Evolutionary conservation across 2,797 vertebrate genomes (phyloP).

Genomic region (Platyrinchus mystaceus): DNA sequence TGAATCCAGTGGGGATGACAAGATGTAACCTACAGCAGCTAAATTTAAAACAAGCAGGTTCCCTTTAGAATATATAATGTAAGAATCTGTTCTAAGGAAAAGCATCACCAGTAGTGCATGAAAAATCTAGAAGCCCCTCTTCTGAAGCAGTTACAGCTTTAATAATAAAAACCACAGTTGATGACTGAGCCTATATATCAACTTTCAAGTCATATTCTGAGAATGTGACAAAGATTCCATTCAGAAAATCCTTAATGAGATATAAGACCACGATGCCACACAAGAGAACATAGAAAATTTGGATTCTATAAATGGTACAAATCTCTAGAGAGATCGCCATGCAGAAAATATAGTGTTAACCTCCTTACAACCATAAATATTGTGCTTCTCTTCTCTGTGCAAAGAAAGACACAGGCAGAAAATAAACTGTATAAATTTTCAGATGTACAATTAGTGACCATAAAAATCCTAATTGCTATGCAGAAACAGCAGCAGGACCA

Average conservation of each 20-base stretch:
- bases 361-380: background rate
- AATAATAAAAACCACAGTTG: background rate
- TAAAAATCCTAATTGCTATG: conserved; percentile 52
- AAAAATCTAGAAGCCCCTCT: background rate
- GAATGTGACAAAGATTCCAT: background rate
- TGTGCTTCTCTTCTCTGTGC: background rate
- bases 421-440: conserved; percentile 44
- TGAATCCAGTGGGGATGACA: background rate
- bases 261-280: background rate
- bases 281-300: conserved; percentile 1
- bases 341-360: background rate
- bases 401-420: conserved; percentile 16
- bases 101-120: background rate
- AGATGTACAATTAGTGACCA: conserved; percentile 57
- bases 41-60: background rate
- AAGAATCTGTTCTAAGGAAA: background rate
- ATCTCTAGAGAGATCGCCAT: background rate
- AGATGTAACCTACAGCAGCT: background rate
- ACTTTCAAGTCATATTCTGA: background rate
- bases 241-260: conserved; percentile 20
- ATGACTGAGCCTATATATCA: background rate
- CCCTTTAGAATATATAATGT: background rate
- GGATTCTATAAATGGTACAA: conserved; percentile 4
- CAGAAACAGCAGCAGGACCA: conserved; percentile 39
- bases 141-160: background rate